Percentiles rank a stretch among this genome's conserved stretches.
Conservation (phyloP, 2,113 vertebrate genomes). For the Perca schrenkii region DNA sequence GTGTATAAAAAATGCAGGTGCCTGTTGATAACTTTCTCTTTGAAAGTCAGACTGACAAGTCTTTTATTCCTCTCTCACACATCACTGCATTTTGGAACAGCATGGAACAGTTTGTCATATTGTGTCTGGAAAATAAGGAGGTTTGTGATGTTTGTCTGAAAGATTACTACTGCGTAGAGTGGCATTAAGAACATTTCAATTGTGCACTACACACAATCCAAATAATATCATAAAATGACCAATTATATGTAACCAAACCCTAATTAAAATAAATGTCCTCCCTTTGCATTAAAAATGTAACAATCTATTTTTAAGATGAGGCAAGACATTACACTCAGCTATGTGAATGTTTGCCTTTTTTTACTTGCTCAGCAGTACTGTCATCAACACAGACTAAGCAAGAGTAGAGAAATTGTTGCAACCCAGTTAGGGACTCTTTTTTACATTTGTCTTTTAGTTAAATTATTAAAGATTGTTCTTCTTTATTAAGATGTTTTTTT, state of each 20-base stretch:
- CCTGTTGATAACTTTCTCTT: slow-evolving; percentile 8
- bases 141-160: not conserved
- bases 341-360: slow-evolving; percentile 28
- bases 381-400: not conserved
- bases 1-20: slow-evolving; percentile 2
- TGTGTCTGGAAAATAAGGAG: slow-evolving; percentile 8
- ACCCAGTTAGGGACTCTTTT: not conserved
- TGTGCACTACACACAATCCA: not conserved
- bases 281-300: slow-evolving; percentile 4
- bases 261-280: not conserved
- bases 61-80: slow-evolving; percentile 1
- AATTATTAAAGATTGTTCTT: not conserved
- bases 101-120: slow-evolving; percentile 12
- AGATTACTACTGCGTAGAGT: not conserved
- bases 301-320: slow-evolving; percentile 3
- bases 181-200: not conserved
- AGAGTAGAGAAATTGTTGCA: slow-evolving; percentile 9
- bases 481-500: not conserved
- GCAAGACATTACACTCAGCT: not conserved
- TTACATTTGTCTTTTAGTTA: not conserved
- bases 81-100: not conserved
- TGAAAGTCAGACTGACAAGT: slow-evolving; percentile 14
- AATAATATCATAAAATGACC: not conserved
- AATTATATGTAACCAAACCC: not conserved
- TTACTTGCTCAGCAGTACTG: not conserved